Base-by-base conservation (phyloP, 2,113 vertebrate species). In the Rhea americana region DNA sequence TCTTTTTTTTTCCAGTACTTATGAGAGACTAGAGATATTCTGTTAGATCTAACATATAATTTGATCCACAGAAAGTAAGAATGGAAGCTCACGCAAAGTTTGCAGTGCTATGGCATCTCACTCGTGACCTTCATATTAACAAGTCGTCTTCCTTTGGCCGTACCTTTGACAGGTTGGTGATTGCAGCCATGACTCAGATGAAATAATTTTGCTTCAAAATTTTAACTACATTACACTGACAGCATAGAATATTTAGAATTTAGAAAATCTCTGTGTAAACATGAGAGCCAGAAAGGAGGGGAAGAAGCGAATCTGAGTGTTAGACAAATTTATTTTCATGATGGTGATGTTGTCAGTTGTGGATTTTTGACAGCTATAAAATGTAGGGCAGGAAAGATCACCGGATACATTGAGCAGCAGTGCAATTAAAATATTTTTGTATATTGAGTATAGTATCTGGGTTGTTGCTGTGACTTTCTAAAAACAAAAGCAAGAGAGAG, bases 41-140 rank as follows among this genome's bases (percentile, higher is more conserved):
- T 90, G 67, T 50, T 55, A 91, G 30, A 81, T 89, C 41, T 97
- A 71, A 74, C 7, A 63, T 74, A 21, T 21, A 3, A 79, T 91
- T 97, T 96, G 20, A 3, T 96, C 41, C 88, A 89, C 93, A 98
- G 99, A 99, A 98, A 97, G 97, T 99, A 93, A 98, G 98, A 35
- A 98, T 99, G 97, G 99, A 99, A 97, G 99, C 99, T 82, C 99
- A 99, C 68, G 98, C 99, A 39, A 99, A 99, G 94, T 99, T 99
- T 97, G 98, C 99, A 59, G 98, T 99, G 51, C 98, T 99, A 24
- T 99, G 99, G 99, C 99, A 99, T 96, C 98, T 99, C 62, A 99
- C 99, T 53, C 98, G 99, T 91, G 99, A 99, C 94, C 97, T 99
- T 82, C 99, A 99, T 95, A 98, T 99, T 95, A 99, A 98, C 95